Evolutionary conservation across 2,113 vertebrate species (phyloP).

Genomic region (Xiphorhynchus elegans): DNA sequence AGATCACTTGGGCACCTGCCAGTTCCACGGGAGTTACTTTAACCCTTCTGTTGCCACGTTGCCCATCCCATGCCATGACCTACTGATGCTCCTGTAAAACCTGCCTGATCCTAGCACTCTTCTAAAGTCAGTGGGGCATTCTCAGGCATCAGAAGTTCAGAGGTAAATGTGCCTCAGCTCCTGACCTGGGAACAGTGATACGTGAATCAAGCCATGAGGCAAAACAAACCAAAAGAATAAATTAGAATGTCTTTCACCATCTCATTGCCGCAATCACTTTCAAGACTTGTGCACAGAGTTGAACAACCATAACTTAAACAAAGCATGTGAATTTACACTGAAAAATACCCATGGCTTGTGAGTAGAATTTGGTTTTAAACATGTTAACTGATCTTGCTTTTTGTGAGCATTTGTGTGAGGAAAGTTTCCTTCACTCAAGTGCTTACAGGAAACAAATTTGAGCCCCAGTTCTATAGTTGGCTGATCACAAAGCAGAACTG

Average conservation of each 20-base stretch:
- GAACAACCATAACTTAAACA: neutral
- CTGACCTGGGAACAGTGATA: neutral
- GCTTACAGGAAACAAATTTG: neutral
- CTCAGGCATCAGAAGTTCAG: neutral
- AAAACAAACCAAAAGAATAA: neutral
- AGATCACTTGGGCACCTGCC: neutral
- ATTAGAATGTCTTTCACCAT: neutral
- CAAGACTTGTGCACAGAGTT: neutral
- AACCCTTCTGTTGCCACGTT: neutral
- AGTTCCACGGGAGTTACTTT: neutral
- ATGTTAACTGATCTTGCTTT: neutral
- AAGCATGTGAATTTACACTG: neutral
- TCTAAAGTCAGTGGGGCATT: neutral
- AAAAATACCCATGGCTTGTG: neutral
- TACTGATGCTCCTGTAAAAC: neutral
- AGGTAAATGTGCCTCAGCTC: neutral
- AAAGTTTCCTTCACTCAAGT: neutral
- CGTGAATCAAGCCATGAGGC: neutral
- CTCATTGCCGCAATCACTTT: accelerated
- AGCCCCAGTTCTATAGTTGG: neutral
- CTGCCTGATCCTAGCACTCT: neutral
- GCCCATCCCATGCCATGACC: neutral
- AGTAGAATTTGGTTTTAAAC: neutral
- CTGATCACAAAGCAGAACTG: neutral
- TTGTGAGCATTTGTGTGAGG: neutral